Percentiles rank a stretch among this genome's conserved stretches.
Conservation (phyloP, 2,113 vertebrate species). For the Oncorhynchus masou region DNA sequence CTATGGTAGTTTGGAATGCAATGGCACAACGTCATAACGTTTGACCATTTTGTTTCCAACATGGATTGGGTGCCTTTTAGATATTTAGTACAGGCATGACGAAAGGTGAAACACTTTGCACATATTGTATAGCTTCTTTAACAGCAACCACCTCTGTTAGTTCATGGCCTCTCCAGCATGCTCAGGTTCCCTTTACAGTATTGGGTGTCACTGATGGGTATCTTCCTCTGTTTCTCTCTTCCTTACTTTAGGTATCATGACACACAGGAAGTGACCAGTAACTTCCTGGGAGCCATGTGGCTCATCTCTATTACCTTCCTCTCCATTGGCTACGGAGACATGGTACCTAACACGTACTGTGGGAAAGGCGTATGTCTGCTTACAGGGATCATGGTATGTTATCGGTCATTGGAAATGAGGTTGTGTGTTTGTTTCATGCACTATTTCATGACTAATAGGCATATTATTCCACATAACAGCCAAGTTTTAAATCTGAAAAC, state of each 20-base stretch:
- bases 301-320: slow-evolving; percentile 97
- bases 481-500: too few relatives aligned
- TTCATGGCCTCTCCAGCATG: slow-evolving; percentile 60
- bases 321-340: slow-evolving; percentile 96
- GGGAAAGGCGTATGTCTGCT: slow-evolving; percentile 95
- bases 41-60: slow-evolving; percentile 10
- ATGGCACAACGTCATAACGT: neutral
- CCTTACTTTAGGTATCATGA: slow-evolving; percentile 88
- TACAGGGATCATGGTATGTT: slow-evolving; percentile 93
- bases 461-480: neutral
- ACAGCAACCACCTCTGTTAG: slow-evolving; percentile 21
- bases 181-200: slow-evolving; percentile 21
- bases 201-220: slow-evolving; percentile 41
- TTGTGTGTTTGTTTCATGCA: neutral
- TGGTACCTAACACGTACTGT: slow-evolving; percentile 97
- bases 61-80: slow-evolving; percentile 18
- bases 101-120: slow-evolving; percentile 30
- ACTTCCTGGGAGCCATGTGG: slow-evolving; percentile 98
- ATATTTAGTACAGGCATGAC: slow-evolving; percentile 21
- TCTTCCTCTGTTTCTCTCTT: slow-evolving; percentile 52
- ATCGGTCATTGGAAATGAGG: neutral
- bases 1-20: neutral
- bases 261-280: slow-evolving; percentile 96
- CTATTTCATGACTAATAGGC: too few relatives aligned
- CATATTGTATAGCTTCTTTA: neutral